Base-by-base conservation (phyloP, 2,888 invertebrate species). In the Calliopum simillimum region DNA sequence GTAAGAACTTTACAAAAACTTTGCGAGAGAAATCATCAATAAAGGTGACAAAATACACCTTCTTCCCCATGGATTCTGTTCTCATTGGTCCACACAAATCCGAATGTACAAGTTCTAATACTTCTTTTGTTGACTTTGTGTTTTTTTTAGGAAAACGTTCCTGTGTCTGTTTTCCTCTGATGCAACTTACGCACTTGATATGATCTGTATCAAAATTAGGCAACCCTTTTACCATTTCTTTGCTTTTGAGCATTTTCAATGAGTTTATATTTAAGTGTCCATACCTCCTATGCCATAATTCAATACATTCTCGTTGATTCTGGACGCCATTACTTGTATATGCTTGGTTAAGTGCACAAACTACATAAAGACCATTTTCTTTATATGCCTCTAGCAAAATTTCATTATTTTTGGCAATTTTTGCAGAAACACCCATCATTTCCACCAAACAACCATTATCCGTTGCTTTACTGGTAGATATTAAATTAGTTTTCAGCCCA, bases 41-140 rank as follows among this genome's bases (percentile, higher is more conserved):
- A 61, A 74, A 74, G 4, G 72, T 72, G 19, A 72, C 69, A 53
- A 73, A 75, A 68, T 76, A 77, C 23, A 47, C 43, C 23, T 64
- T 68, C 46, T 68, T 68, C 25, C 71, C 71, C 25, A 61, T 41
- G 16, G 75, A 74, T 59, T 69, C 61, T 4, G 47, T 53, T 49
- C 33, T 76, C 72, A 44, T 33, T 6, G 33, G 33, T 33, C 33
- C 33, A 33, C 33, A 33, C 33, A 33, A 33, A 33, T 33, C 33
- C 6, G 33, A 33, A 33, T 33, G 33, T 33, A 33, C 33, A 33
- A 33, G 33, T 33, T 33, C 33, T 33, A 33, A 3, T 1, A 23
- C 44, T 69, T 67, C 8, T 49, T 44, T n/a, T n/a, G n/a, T n/a
- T n/a, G n/a, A n/a, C n/a, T n/a, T n/a, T n/a, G n/a, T n/a, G n/a